Base-by-base conservation (phyloP, 2,113 vertebrate genomes). In the Drymodes brunneopygia region DNA sequence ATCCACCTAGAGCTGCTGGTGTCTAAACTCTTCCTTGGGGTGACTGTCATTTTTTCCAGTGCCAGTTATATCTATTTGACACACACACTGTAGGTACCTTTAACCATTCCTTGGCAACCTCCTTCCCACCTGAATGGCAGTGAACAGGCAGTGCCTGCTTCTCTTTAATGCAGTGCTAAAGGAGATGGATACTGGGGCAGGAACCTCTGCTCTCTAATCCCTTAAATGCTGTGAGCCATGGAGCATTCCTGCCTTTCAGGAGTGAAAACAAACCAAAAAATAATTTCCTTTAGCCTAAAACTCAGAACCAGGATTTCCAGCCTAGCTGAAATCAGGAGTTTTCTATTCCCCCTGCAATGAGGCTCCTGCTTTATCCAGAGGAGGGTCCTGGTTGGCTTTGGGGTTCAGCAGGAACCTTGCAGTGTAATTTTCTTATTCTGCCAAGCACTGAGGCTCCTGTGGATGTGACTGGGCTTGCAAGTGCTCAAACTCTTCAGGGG, bases 381-480 rank as follows among this genome's bases (percentile, higher is more conserved):
- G 13, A 40, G 0, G 0, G 5, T 74, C 24, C 88, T 81, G 44
- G 17, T 10, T 18, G 48, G 33, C 8, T 72, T 62, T 65, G 54
- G 67, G 50, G 23, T 57, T 70, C 4, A 2, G 23, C 29, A 75
- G 40, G 33, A 80, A 44, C 10, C 12, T 58, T 64, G 48, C 40
- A 45, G 45, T 23, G n/a, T 11, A 29, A 15, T 86, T 54, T 60
- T 65, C 29, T 77, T 11, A 21, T n/a, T 71, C 56, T 90, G 62
- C 31, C 58, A 40, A 51, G 62, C 6, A 1, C 67, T 48, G 29
- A 82, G 67, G 47, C 35, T 85, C 1, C 5, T 25, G 58, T 67
- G 81, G 87, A 88, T 96, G 81, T 93, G 95, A 83, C 71, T 17
- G 28, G 79, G 82, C 90, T 95, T 88, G 79, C 64, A 88, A 90